Conservation (phyloP, 2,888 invertebrate genomes). For the Calameuta pallipes region DNA sequence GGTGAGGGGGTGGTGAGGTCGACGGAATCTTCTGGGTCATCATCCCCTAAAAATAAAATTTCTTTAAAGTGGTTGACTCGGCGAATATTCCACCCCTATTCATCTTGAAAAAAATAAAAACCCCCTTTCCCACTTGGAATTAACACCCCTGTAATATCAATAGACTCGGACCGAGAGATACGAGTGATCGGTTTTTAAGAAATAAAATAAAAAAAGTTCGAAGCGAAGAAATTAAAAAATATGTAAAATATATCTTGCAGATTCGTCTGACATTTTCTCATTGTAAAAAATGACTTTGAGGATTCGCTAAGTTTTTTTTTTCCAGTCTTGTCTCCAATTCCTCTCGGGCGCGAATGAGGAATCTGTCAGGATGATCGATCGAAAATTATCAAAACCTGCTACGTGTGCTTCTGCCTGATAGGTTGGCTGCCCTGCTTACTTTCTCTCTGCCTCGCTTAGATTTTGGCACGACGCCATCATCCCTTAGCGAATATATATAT, state of each 20-base stretch:
- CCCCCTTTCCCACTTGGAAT: neutral
- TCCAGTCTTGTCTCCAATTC: neutral
- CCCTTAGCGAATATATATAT: neutral
- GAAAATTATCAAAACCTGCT: neutral
- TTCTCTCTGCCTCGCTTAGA: neutral
- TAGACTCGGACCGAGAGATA: neutral
- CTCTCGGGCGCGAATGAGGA: neutral
- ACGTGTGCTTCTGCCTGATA: neutral
- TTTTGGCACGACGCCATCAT: neutral
- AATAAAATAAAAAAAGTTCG: neutral
- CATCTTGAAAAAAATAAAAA: neutral
- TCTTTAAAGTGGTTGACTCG: conserved; percentile 1
- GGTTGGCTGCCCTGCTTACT: neutral
- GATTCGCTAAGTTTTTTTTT: neutral
- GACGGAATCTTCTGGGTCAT: neutral
- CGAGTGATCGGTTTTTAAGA: neutral
- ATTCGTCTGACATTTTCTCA: neutral
- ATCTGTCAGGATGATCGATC: neutral
- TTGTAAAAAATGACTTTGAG: neutral
- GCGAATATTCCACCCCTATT: neutral
- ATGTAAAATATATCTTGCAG: neutral
- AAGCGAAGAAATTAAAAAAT: neutral
- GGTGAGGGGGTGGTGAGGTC: neutral
- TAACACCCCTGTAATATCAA: neutral
- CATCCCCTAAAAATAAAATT: neutral